Evolutionary conservation across 2,113 vertebrate species (phyloP).

Genomic region (Cephalopholis sonnerati): DNA sequence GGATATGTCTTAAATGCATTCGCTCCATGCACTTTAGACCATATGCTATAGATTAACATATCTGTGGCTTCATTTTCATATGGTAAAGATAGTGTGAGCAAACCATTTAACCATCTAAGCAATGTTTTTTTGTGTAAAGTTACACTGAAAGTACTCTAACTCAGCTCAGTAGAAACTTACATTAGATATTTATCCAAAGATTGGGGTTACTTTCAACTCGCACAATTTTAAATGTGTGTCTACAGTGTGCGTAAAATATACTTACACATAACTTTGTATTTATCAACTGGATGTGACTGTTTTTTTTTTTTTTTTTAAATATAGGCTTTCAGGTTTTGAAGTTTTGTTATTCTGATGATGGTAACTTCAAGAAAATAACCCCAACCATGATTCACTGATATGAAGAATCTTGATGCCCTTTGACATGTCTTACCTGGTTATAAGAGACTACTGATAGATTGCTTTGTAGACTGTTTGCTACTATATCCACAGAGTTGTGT

Average conservation of each 20-base stretch:
- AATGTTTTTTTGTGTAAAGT: neutral
- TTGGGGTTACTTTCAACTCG: neutral
- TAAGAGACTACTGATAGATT: slow-evolving; percentile 99
- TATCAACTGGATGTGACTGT: neutral
- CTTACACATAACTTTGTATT: neutral
- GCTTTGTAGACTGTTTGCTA: slow-evolving; percentile 98
- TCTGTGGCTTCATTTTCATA: too few species aligned
- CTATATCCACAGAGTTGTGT: slow-evolving; percentile 98
- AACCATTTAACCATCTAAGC: too few species aligned
- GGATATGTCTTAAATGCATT: too few species aligned
- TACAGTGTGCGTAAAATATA: neutral
- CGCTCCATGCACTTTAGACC: too few species aligned
- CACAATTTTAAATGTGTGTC: neutral
- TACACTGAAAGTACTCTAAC: too few species aligned
- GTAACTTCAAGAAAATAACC: neutral
- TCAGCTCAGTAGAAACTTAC: neutral
- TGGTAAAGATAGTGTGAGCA: too few species aligned
- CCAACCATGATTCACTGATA: neutral
- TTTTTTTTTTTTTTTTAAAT: neutral
- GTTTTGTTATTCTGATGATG: neutral
- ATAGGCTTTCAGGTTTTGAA: neutral
- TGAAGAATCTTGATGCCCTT: neutral
- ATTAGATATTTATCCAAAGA: neutral
- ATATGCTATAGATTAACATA: too few species aligned
- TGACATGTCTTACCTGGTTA: slow-evolving; percentile 92